These are phyloP conservation scores for Rotaria macrura DNA, from an alignment of 2,888 invertebrate species.

Conservation along the genomic window DNA sequence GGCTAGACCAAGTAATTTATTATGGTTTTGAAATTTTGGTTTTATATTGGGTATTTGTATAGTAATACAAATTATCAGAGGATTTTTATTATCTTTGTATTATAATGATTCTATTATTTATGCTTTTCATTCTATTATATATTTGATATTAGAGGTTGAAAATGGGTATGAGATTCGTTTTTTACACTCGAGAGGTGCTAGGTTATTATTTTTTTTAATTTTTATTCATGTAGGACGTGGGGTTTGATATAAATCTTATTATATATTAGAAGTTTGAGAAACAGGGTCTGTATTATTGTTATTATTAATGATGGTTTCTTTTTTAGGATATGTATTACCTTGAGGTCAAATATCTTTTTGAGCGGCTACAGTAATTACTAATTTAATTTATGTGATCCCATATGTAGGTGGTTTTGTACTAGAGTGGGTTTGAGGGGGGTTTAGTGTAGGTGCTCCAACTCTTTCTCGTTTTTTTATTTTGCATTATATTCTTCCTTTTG, in stretches of 20 bases:
- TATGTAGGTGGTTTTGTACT: neutral
- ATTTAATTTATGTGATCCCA: neutral
- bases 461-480: conserved; percentile 9
- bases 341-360: conserved; percentile 34
- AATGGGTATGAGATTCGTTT: neutral
- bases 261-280: conserved; percentile 27
- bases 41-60: neutral
- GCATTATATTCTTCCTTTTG: conserved; percentile 8
- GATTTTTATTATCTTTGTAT: neutral
- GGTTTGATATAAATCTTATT: conserved; percentile 25
- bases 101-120: neutral
- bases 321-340: conserved; percentile 34
- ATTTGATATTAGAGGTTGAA: neutral
- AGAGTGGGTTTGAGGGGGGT: conserved; percentile 5
- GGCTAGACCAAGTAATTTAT: neutral
- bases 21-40: conserved; percentile 2
- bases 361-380: conserved; percentile 33
- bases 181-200: neutral
- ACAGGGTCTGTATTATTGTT: neutral
- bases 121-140: neutral
- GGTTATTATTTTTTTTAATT: neutral
- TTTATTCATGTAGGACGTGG: neutral
- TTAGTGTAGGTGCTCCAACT: neutral
- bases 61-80: neutral
- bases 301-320: conserved; percentile 24